Evolutionary conservation across 64 coral and sea anemone species (phyloP).

Genomic region (Platygyra sinensis): DNA sequence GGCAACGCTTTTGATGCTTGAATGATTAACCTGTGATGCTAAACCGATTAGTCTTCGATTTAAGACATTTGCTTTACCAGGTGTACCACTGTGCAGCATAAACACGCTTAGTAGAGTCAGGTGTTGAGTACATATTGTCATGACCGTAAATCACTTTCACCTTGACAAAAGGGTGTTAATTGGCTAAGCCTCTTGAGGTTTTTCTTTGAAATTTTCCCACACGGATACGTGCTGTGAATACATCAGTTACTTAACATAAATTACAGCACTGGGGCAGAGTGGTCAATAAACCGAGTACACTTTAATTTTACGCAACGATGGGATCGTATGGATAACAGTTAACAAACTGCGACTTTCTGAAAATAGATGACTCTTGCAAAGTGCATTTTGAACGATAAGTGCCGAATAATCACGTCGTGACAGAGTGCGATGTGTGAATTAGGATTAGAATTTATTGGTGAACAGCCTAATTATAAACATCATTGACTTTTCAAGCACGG

Average conservation of each 20-base stretch:
- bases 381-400: neutral
- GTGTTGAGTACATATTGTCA: neutral
- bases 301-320: conserved; percentile 12
- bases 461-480: neutral
- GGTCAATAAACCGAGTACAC: neutral
- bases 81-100: neutral
- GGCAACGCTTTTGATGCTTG: too few relatives aligned
- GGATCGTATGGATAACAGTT: neutral
- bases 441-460: too few relatives aligned
- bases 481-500: neutral
- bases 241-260: conserved; percentile 41
- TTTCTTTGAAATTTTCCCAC: conserved; percentile 19
- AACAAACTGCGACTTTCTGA: neutral
- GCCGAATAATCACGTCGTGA: too few relatives aligned
- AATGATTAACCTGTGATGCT: neutral
- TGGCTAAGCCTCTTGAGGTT: conserved; percentile 24
- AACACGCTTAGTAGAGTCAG: neutral
- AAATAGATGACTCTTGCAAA: neutral
- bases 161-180: conserved; percentile 7
- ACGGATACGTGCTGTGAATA: conserved; percentile 37
- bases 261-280: neutral
- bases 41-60: neutral
- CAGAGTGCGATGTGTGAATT: too few relatives aligned
- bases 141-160: neutral
- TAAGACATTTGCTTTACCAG: neutral